A percentile compares a stretch with the other conserved stretches of the same genome.
Evolutionary conservation across 1,140 invertebrate genomes (phyloP).

Genomic region (Idris sp.): DNA sequence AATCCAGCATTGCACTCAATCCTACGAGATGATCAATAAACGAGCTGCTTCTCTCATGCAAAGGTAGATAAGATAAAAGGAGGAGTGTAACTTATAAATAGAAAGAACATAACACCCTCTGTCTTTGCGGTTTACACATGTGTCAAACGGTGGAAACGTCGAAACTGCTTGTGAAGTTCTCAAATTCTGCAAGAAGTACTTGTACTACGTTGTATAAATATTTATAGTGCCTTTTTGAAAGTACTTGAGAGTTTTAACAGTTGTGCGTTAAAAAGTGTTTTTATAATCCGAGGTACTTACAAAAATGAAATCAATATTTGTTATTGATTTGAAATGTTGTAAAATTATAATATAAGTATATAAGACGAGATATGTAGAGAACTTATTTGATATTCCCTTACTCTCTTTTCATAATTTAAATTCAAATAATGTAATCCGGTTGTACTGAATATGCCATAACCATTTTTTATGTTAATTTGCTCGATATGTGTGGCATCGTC

Average conservation of each 20-base stretch:
- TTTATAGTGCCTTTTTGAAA: slow-evolving; percentile 31
- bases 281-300: no score
- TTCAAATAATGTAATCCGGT: slow-evolving; percentile 23
- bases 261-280: no score
- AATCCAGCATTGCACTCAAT: slow-evolving; percentile 32
- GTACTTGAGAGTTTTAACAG: background rate
- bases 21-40: slow-evolving; percentile 39
- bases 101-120: slow-evolving; percentile 48
- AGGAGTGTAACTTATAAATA: slow-evolving; percentile 51
- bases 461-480: slow-evolving; percentile 43
- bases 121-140: slow-evolving; percentile 53
- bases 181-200: slow-evolving; percentile 33
- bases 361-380: no score
- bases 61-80: slow-evolving; percentile 54
- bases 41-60: slow-evolving; percentile 22
- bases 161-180: slow-evolving; percentile 38
- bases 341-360: no score
- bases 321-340: no score
- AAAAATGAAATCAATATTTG: slow-evolving; percentile 13
- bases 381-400: no score
- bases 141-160: slow-evolving; percentile 47
- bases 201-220: slow-evolving; percentile 40
- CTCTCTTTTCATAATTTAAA: slow-evolving; percentile 24
- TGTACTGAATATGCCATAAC: slow-evolving; percentile 35
- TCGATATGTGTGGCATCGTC: slow-evolving; percentile 40